A percentile compares a stretch with the other conserved stretches of the same genome.
phyloP scores from a whole-genome alignment of 2,888 invertebrate species.

The Podotricha telesiphe region DNA sequence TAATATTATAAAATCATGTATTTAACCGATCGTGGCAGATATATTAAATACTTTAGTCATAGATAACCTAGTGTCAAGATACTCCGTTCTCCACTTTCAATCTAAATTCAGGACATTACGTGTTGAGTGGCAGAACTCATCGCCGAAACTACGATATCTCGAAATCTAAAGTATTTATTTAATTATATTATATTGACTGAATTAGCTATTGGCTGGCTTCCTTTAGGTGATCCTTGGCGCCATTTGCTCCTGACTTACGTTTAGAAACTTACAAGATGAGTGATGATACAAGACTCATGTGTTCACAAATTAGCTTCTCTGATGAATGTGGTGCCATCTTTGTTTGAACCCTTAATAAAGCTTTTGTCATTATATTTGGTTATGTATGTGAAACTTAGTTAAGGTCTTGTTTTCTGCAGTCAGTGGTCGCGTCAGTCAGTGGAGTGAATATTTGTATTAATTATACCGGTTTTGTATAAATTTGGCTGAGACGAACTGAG shows the following conservation, averaged over 20 bases:
- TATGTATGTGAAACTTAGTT: background rate
- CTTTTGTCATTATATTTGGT: constrained; percentile 22
- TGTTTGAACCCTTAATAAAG: constrained; percentile 50
- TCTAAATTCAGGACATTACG: no score
- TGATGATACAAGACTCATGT: constrained; percentile 78
- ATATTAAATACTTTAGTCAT: no score
- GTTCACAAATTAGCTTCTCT: constrained; percentile 80
- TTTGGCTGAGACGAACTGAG: no score
- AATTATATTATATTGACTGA: background rate
- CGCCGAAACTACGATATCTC: no score
- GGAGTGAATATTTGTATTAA: background rate
- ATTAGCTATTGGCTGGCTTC: background rate
- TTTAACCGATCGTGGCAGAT: no score
- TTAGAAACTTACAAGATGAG: constrained; percentile 69
- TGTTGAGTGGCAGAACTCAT: no score
- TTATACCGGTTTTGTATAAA: background rate
- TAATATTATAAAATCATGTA: no score
- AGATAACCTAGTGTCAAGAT: no score
- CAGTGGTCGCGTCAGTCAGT: background rate
- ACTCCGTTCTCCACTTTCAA: no score
- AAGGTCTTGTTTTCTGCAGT: background rate
- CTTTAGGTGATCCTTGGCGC: constrained; percentile 40
- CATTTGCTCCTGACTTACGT: constrained; percentile 68
- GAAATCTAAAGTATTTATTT: background rate
- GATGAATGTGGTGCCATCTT: constrained; percentile 70